Conservation (phyloP, 2,113 vertebrate species). For the Sapayoa aenigma region DNA sequence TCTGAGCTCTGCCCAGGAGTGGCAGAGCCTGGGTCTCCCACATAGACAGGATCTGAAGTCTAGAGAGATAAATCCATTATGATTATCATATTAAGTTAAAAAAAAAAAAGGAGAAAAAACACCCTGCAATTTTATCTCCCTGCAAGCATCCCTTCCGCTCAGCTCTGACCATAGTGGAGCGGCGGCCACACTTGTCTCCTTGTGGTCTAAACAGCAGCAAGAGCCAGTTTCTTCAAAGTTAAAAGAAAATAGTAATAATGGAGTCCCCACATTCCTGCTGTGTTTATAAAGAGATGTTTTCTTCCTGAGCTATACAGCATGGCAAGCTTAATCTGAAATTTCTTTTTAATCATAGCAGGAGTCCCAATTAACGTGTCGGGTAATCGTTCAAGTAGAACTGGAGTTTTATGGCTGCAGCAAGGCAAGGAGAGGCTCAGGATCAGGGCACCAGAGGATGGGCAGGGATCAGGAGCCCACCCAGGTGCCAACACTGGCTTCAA, state of each 20-base stretch:
- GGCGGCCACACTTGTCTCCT: conserved; percentile 14
- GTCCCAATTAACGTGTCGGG: conserved; percentile 78
- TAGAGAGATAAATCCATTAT: conserved; percentile 6
- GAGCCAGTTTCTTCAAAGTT: conserved; percentile 64
- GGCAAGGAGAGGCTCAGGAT: conserved; percentile 8
- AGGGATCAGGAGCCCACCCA: background rate
- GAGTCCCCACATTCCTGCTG: conserved; percentile 68
- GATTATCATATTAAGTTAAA: background rate
- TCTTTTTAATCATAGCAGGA: conserved; percentile 83
- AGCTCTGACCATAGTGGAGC: background rate
- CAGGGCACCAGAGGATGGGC: background rate
- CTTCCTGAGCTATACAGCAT: conserved; percentile 68
- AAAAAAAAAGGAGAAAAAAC: background rate
- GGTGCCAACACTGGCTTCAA: rapidly evolving
- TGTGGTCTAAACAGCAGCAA: conserved; percentile 47
- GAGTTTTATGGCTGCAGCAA: conserved; percentile 45
- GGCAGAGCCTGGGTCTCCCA: background rate
- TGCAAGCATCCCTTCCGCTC: background rate
- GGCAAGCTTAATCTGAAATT: conserved; percentile 78
- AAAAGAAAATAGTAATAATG: conserved; percentile 56
- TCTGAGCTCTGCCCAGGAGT: background rate
- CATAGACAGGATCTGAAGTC: background rate
- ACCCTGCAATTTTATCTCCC: conserved; percentile 31
- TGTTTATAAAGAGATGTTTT: conserved; percentile 77
- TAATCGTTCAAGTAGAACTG: conserved; percentile 73